Percentiles rank a stretch among this genome's conserved stretches.
Conservation (phyloP, 2,113 vertebrate genomes). For the Sapayoa aenigma region DNA sequence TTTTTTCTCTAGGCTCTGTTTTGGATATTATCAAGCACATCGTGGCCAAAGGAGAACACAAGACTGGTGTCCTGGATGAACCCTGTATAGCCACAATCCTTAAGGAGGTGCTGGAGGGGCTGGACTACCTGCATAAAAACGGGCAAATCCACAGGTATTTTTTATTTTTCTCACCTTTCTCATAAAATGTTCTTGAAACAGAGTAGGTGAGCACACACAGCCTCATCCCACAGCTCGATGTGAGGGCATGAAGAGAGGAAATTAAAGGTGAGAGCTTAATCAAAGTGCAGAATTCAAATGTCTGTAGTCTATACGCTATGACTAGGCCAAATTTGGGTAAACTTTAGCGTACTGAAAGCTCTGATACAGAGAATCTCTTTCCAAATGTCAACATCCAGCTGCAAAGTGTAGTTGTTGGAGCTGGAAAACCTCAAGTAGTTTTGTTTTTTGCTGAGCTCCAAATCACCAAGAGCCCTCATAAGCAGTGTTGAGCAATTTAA, state of each 20-base stretch:
- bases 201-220: not conserved
- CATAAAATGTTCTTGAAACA: not conserved
- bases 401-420: not conserved
- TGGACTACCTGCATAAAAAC: conserved; percentile 95
- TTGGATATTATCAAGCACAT: conserved; percentile 95
- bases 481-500: not conserved
- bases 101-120: conserved; percentile 88
- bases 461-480: not conserved
- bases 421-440: not conserved
- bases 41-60: conserved; percentile 92
- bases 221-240: not conserved
- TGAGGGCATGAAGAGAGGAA: not conserved
- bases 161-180: not conserved
- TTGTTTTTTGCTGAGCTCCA: not conserved
- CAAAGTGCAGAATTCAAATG: not conserved
- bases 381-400: not conserved
- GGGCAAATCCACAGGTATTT: conserved; percentile 93
- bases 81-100: conserved; percentile 89
- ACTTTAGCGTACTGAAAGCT: not conserved
- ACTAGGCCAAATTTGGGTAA: not conserved
- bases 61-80: conserved; percentile 89
- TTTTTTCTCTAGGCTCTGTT: conserved; percentile 82
- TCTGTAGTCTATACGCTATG: not conserved
- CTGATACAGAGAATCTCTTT: not conserved
- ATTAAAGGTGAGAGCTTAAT: not conserved